Conservation (phyloP, 2,797 vertebrate genomes). For the Onychomys arenicola region DNA sequence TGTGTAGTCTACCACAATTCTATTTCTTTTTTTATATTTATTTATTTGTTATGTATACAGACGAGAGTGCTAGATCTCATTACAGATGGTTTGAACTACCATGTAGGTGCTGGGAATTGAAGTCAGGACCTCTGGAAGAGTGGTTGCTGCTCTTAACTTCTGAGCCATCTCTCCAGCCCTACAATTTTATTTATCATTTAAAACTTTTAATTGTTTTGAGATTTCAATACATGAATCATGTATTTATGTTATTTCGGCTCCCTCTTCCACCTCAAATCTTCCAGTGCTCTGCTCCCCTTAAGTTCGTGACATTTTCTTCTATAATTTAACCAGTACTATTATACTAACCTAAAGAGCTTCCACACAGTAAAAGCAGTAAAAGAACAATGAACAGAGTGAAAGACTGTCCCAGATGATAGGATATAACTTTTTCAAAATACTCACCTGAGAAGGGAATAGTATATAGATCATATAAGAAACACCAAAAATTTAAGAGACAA, state of each 20-base stretch:
- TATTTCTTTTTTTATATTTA: no score
- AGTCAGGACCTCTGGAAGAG: no score
- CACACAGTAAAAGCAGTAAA: not conserved
- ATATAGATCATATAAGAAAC: not conserved
- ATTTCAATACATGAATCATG: not conserved
- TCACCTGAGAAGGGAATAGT: not conserved
- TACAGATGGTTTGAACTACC: no score
- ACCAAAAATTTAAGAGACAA: not conserved
- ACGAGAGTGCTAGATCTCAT: no score
- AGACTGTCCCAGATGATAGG: not conserved
- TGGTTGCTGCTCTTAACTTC: no score
- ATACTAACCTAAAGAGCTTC: not conserved
- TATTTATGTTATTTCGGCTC: no score
- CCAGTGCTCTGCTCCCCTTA: not conserved
- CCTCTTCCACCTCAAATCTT: not conserved
- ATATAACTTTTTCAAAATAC: not conserved
- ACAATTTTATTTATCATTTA: not conserved
- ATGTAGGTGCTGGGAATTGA: no score
- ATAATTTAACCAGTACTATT: not conserved
- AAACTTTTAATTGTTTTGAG: not conserved
- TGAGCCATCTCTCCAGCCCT: no score
- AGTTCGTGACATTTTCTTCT: not conserved
- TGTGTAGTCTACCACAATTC: not conserved
- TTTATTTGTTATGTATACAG: no score
- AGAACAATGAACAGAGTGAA: not conserved